Conservation (phyloP, 2,888 invertebrate species). For the Drosophila infuscata region DNA sequence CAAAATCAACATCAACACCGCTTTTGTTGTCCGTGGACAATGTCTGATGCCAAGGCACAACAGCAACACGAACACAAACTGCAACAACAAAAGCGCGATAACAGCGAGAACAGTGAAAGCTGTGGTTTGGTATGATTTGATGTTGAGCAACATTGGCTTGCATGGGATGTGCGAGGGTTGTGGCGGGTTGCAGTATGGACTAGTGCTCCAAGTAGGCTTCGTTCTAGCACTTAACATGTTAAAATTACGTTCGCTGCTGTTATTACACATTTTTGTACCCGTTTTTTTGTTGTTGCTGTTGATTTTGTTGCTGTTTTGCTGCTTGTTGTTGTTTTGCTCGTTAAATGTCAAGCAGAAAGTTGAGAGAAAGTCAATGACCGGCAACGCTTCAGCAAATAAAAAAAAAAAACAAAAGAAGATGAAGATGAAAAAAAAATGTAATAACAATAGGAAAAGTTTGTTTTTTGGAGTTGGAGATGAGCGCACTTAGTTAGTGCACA, state of each 20-base stretch:
- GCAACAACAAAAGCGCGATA: slow-evolving; percentile 9
- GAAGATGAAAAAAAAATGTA: slow-evolving; percentile 51
- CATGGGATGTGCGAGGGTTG: neutral
- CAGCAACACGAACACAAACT: slow-evolving; percentile 29
- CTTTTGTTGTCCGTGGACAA: slow-evolving; percentile 74
- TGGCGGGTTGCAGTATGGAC: neutral
- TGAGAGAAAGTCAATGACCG: slow-evolving; percentile 76
- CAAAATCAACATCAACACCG: slow-evolving; percentile 48
- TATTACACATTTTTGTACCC: slow-evolving; percentile 32
- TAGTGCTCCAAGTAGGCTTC: slow-evolving; percentile 72
- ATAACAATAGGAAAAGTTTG: slow-evolving; percentile 76
- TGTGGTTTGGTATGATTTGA: slow-evolving; percentile 3
- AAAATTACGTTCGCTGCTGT: slow-evolving; percentile 66
- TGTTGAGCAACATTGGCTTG: slow-evolving; percentile 11
- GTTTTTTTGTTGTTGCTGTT: slow-evolving; percentile 7
- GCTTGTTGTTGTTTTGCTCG: slow-evolving; percentile 58
- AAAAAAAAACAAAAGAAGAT: slow-evolving; percentile 7
- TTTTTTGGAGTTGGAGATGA: slow-evolving; percentile 71
- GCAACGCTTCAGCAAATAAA: slow-evolving; percentile 26
- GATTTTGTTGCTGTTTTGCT: slow-evolving; percentile 35
- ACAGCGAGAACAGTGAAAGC: slow-evolving; percentile 23
- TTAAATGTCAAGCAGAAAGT: slow-evolving; percentile 77
- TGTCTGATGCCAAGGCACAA: slow-evolving; percentile 59
- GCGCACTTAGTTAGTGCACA: slow-evolving; percentile 72
- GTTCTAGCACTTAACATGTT: slow-evolving; percentile 79